Base-by-base conservation (phyloP, 2,113 vertebrate species). In the Delphinus delphis region DNA sequence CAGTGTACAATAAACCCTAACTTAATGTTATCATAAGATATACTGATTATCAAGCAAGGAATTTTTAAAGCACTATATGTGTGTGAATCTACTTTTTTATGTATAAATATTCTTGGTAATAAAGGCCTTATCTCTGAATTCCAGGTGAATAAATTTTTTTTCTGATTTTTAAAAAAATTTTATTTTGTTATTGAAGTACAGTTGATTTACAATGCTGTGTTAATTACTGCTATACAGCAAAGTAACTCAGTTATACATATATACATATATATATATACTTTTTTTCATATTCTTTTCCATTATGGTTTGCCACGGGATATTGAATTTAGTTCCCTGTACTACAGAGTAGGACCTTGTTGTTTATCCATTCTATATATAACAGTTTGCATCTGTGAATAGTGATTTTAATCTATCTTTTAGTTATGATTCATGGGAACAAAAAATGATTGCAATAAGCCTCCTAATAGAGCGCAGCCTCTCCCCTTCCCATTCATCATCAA, bases 51-150 rank as follows among this genome's bases (percentile, higher is more conserved):
- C 20, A 92, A 41, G 5, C 13, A 89, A 93, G 41, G 38, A 92
- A 60, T 95, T 68, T 62, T 62, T 62, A 28, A 23, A 76, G 47
- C n/a, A 71, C 21, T 2, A 0, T 15, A 17, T 26, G 25, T 73
- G 7, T 26, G 5, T 88, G 25, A 15, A 20, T 50, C 38, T 26
- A 18, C 82, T 87, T 81, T 36, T 71, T 90, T 82, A 77, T 33
- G 1, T 83, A 85, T 33, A 9, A 25, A 58, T 71, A 92, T 68
- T 94, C 28, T 76, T 47, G 6, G 8, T 74, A 80, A 93, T 71
- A 84, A 96, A 96, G 50, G 8, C 15, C 41, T 84, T 33, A 85
- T 71, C 67, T 93, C 21, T 63, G 70, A 74, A 88, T 91, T 84
- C 95, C 86, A 96, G 28, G 8, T 71, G 77, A 88, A 63, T 1